A percentile compares a stretch with the other conserved stretches of the same genome.
Evolutionary conservation across 1,140 invertebrate species (phyloP).

Genomic region (Nephotettix cincticeps): DNA sequence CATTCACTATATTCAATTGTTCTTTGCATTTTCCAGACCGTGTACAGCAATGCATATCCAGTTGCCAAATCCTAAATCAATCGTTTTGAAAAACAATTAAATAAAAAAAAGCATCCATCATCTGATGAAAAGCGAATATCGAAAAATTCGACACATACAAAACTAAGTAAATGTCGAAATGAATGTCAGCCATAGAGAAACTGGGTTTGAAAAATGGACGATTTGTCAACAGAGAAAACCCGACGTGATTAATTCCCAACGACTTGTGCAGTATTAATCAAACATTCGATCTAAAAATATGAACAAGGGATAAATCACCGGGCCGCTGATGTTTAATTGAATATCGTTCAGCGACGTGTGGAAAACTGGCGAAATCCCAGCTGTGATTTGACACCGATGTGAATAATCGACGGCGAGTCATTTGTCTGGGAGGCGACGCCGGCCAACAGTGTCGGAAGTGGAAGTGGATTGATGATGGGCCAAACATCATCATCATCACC

Average conservation of each 20-base stretch:
- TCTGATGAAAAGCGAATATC: no score
- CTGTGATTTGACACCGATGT: background rate
- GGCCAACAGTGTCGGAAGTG: no score
- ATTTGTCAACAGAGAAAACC: background rate
- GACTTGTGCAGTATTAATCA: background rate
- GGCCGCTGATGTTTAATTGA: background rate
- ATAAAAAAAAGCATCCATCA: no score
- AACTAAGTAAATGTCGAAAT: background rate
- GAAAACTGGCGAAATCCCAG: background rate
- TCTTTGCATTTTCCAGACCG: no score
- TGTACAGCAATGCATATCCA: no score
- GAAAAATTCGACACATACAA: no score
- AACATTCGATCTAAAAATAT: background rate
- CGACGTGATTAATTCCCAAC: background rate
- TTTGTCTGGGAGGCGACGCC: background rate
- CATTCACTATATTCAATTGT: no score
- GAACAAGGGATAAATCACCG: background rate
- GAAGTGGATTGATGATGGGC: no score
- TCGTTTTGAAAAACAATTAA: no score
- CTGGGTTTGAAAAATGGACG: background rate
- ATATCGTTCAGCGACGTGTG: background rate
- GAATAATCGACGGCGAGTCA: background rate
- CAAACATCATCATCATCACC: no score
- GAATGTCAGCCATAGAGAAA: background rate
- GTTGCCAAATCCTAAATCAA: no score